phyloP scores from a whole-genome alignment of 2,797 vertebrate species.

The Clarias laeviceps region DNA sequence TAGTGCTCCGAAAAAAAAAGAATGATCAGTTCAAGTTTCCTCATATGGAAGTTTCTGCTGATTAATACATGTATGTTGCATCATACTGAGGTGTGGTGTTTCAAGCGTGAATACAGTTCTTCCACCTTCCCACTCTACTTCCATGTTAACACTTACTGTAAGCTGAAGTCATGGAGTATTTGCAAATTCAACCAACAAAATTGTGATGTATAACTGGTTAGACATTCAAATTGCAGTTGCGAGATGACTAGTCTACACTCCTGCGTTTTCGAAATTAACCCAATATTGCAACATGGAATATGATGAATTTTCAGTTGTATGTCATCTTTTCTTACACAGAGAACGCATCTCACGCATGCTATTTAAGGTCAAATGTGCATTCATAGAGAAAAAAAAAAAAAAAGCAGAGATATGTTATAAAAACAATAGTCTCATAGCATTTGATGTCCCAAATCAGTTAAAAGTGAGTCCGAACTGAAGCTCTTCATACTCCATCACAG shows the following conservation, averaged over 20 bases:
- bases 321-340: neutral
- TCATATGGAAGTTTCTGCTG: conserved; percentile 57
- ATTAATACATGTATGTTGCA: conserved; percentile 58
- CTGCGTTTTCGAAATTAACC: conserved; percentile 42
- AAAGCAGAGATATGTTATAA: neutral
- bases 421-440: neutral
- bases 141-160: conserved; percentile 58
- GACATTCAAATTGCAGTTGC: conserved; percentile 4
- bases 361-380: neutral
- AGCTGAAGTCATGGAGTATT: conserved; percentile 54
- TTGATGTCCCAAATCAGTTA: too few relatives aligned
- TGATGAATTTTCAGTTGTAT: conserved; percentile 8
- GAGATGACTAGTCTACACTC: conserved; percentile 24
- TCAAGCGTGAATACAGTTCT: conserved; percentile 54
- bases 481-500: neutral
- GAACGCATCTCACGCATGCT: neutral
- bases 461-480: neutral
- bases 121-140: conserved; percentile 59
- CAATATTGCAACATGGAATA: conserved; percentile 16
- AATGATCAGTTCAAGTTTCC: conserved; percentile 41
- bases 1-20: conserved; percentile 17
- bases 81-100: conserved; percentile 58
- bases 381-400: too few relatives aligned
- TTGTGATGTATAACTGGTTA: conserved; percentile 16
- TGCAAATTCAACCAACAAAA: conserved; percentile 41